Conservation (phyloP, 2,888 invertebrate species). For the Schrankia costaestrigalis region DNA sequence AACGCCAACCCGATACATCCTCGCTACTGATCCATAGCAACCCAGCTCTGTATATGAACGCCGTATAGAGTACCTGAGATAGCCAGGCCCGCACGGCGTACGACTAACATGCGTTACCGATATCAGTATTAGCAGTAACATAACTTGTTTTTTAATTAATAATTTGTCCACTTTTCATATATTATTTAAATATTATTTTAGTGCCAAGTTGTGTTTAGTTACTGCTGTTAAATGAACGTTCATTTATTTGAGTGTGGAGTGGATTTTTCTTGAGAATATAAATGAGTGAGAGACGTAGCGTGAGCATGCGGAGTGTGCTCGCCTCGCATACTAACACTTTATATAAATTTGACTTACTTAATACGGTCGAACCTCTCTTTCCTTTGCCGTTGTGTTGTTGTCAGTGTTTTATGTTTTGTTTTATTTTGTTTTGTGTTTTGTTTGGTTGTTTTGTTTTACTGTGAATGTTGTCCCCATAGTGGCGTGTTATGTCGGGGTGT, state of each 20-base stretch:
- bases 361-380: conserved; percentile 57
- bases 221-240: conserved; percentile 66
- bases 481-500: conserved; percentile 59
- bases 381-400: conserved; percentile 76
- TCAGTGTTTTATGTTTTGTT: conserved; percentile 53
- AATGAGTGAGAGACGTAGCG: conserved; percentile 40
- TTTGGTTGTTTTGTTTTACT: conserved; percentile 50
- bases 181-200: conserved; percentile 46
- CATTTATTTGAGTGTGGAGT: conserved; percentile 75
- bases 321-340: conserved; percentile 61
- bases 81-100: conserved; percentile 50
- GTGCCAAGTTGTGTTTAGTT: conserved; percentile 64
- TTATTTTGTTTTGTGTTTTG: conserved; percentile 41
- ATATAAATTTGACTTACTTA: conserved; percentile 44
- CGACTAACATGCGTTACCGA: conserved; percentile 65
- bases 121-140: conserved; percentile 62
- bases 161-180: conserved; percentile 47
- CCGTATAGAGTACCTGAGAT: conserved; percentile 42
- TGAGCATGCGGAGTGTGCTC: conserved; percentile 71
- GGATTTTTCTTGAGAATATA: conserved; percentile 66
- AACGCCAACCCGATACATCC: conserved; percentile 72
- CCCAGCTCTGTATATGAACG: conserved; percentile 52
- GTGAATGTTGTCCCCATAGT: conserved; percentile 69
- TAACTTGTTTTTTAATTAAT: conserved; percentile 26
- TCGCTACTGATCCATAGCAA: conserved; percentile 68